phyloP scores from a whole-genome alignment of 2,797 vertebrate genomes.

The Phoebastria nigripes region DNA sequence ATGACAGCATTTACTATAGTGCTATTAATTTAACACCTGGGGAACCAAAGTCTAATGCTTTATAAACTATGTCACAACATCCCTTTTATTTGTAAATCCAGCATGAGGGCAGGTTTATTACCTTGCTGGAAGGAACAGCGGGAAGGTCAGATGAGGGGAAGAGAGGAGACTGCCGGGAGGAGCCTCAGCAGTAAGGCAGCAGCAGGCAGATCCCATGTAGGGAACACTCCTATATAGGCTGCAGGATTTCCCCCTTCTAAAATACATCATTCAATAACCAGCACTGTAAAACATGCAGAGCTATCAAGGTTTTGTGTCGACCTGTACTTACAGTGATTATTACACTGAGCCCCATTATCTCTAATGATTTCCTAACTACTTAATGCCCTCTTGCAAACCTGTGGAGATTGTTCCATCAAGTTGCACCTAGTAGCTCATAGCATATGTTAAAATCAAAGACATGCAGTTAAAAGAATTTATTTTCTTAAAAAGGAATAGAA shows the following conservation, averaged over 20 bases:
- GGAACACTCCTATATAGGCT: neutral
- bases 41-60: neutral
- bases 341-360: fast-evolving
- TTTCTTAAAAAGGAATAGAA: neutral
- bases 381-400: neutral
- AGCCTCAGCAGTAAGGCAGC: neutral
- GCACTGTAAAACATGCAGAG: fast-evolving
- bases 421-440: neutral
- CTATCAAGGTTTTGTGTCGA: fast-evolving
- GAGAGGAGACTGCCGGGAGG: neutral
- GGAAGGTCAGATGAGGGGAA: neutral
- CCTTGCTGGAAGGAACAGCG: neutral
- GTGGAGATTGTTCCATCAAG: fast-evolving
- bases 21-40: neutral
- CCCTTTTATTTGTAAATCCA: fast-evolving
- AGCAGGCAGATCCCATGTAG: neutral
- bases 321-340: neutral
- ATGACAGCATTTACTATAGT: neutral
- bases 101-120: neutral
- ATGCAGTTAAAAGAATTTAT: neutral
- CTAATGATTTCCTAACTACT: fast-evolving
- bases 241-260: neutral
- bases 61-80: fast-evolving
- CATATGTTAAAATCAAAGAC: fast-evolving
- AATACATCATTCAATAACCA: fast-evolving